These are phyloP conservation scores for Anabacerthia variegaticeps DNA, from an alignment of 2,797 vertebrate species.

Conservation along the genomic window DNA sequence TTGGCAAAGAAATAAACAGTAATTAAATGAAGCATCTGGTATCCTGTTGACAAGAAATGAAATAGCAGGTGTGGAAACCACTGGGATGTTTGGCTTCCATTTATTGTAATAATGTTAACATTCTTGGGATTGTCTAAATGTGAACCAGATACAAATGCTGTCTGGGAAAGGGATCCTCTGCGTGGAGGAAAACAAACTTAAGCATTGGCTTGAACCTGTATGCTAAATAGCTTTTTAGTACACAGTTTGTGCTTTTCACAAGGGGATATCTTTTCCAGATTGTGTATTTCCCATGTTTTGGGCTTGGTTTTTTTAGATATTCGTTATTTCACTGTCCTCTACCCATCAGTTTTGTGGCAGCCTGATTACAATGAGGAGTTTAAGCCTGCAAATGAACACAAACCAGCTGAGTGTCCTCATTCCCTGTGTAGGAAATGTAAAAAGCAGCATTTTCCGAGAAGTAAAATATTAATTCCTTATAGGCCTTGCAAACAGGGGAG, in stretches of 20 bases:
- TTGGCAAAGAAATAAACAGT: not conserved
- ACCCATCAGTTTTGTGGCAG: not conserved
- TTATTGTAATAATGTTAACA: not conserved
- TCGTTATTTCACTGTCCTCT: not conserved
- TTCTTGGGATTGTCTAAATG: not conserved
- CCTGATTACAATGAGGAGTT: not conserved
- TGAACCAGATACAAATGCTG: not conserved
- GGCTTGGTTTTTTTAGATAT: not conserved
- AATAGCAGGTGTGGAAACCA: not conserved
- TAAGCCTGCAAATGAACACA: not conserved
- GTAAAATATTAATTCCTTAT: accelerated
- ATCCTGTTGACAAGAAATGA: not conserved
- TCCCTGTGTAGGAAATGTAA: not conserved
- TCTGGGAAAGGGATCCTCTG: not conserved
- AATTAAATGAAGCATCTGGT: conserved; percentile 4
- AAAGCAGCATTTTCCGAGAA: not conserved
- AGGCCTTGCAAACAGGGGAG: not conserved
- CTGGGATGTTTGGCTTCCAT: not conserved
- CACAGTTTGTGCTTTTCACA: not conserved
- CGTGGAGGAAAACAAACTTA: not conserved
- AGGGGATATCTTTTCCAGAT: not conserved
- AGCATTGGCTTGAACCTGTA: not conserved
- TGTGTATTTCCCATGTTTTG: not conserved
- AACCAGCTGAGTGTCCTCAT: not conserved
- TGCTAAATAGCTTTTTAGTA: not conserved